Evolutionary conservation across 1,140 invertebrate genomes (phyloP), one percentile per base, ranked within the genome.

Genomic region (Drosophila kurseongensis): DNA sequence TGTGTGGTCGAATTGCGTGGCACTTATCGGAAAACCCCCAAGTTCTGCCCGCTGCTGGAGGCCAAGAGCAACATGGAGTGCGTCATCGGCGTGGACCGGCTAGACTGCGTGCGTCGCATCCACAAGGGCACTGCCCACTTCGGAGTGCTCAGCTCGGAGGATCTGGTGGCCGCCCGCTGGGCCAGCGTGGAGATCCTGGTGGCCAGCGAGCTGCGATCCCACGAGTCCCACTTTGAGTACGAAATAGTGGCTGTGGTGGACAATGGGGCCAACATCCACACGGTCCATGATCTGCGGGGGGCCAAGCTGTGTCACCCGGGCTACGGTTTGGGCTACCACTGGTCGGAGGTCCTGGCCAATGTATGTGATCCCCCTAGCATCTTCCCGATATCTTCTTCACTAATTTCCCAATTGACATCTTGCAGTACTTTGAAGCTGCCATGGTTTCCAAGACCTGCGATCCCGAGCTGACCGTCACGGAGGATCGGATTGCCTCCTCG

Each of bases 61-160:
- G 93, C 93, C 52, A 91, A 91, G 4, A 94, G 93, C 57, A 93
- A 93, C 56, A 93, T 95, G 1, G 94, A 95, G 78, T 96, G 95
- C 78, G 94, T 96, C 13, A 90, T 95, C 32, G 95, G 94, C 29
- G 93, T 94, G 41, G 95, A 96, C 85, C 97, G 96, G 57, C 89
- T 96, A 45, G 95, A 96, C 68, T 98, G 97, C 90, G 93, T 98
- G 72, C 93, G 95, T 51, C 93, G 94, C 66, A 95, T 98, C 65
- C 93, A 94, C 38, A 94, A 94, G 80, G 95, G 95, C 14, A 93
- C 95, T 10, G 97, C 96, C 9, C 97, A 98, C 92, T 96, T 98
- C 79, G 95, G 96, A 1, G 95, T 97, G 1, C 94, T 97, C 68
- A 96, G 96, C 67, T 95, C 97, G 0, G 97, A 97, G 92, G 97